Conservation (phyloP, 2,888 invertebrate genomes). For the Tenodera sinensis region DNA sequence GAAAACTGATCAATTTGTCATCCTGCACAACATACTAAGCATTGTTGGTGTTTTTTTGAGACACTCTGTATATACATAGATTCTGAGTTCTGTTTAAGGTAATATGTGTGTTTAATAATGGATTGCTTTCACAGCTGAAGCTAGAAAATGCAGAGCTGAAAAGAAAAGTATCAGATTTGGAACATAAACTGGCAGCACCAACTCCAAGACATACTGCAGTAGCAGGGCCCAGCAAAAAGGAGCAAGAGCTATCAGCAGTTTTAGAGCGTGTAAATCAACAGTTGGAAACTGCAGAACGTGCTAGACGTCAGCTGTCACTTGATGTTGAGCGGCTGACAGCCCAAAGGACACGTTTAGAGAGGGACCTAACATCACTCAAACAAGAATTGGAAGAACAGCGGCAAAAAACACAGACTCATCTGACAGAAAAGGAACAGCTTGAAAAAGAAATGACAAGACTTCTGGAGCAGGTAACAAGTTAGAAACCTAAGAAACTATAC, state of each 20-base stretch:
- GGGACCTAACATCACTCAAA: slow-evolving; percentile 21
- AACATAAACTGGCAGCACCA: slow-evolving; percentile 8
- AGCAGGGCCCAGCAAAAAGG: slow-evolving; percentile 26
- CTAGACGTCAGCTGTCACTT: slow-evolving; percentile 41
- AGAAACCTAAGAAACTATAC: not conserved
- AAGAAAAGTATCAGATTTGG: slow-evolving; percentile 16
- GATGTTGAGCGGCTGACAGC: slow-evolving; percentile 49
- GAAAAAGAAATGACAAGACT: not conserved
- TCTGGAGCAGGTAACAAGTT: not conserved
- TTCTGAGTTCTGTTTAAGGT: not conserved
- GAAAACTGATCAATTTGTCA: too few species aligned
- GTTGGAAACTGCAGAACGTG: slow-evolving; percentile 34
- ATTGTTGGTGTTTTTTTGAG: not conserved
- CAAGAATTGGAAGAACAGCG: slow-evolving; percentile 18
- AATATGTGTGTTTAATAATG: not conserved
- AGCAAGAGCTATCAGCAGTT: slow-evolving; percentile 32
- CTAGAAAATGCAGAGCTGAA: slow-evolving; percentile 38
- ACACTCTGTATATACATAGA: too few species aligned
- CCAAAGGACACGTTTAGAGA: slow-evolving; percentile 37
- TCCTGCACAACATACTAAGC: too few species aligned
- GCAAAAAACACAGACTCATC: not conserved
- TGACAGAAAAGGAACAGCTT: not conserved
- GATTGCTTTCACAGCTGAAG: slow-evolving; percentile 37
- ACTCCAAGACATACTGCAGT: not conserved
- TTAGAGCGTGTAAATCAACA: slow-evolving; percentile 34